Evolutionary conservation across 64 coral and sea anemone genomes (phyloP), one percentile per base, ranked within the genome.

Genomic region (Stichodactyla mertensii): DNA sequence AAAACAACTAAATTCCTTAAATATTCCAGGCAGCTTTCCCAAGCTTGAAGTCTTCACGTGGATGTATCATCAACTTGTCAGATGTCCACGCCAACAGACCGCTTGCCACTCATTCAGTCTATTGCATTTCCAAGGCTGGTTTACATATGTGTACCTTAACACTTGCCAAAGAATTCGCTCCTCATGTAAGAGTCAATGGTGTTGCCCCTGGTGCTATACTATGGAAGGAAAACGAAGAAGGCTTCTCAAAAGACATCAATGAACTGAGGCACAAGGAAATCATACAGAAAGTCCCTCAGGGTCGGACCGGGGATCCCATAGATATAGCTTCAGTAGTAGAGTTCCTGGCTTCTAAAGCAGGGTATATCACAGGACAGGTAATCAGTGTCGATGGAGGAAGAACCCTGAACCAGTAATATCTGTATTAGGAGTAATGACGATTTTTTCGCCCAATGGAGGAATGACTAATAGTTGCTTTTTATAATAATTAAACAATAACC

Each of bases 61-160:
- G 93, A 51, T 92, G 86, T 57, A 87, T 95, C 6, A 78, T 95
- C 5, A 95, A 95, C 71, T 14, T 95, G 77, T 31, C 89, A 64
- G 93, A 95, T 58, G 52, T 95, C 78, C 93, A 95, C 52, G 93
- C 57, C 36, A 81, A 87, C 8, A 77, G 90, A 31, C 93, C 87
- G 0, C 55, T 92, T 24, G 6, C 83, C 11, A 36, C 36, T 24
- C 87, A 92, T 64, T 84, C 93, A 57, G 87, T 89, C 24, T 95
- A 92, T 70, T 92, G 87, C 87, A 92, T 95, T 51, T 89, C 89
- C 10, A 95, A 95, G 51, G 93, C 93, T 2, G 90, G 90, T 54
- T 87, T 95, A 20, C 90, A 89, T 52, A 92, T 92, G 93, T 92
- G 89, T 16, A 95, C 93, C 23, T 84, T 89, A 51, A 52, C 87